Percentiles rank a stretch among this genome's conserved stretches.
phyloP scores from a whole-genome alignment of 2,797 vertebrate species.

The Mormyrus proboscirostris region DNA sequence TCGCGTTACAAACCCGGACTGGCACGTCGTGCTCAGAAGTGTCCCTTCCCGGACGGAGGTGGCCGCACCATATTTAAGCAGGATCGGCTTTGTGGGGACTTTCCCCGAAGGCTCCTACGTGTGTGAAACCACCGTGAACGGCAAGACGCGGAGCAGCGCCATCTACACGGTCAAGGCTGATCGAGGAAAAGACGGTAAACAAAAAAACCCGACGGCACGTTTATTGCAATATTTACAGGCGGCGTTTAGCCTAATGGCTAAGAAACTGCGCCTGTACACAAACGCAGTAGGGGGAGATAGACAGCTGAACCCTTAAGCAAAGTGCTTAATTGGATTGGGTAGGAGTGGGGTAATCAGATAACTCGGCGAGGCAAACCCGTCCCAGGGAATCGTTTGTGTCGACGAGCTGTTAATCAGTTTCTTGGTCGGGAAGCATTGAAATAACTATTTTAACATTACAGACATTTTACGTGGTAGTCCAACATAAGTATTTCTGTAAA shows the following conservation, averaged over 20 bases:
- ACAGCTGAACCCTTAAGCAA: neutral
- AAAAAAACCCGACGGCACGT: neutral
- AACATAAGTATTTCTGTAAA: neutral
- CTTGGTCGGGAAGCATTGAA: neutral
- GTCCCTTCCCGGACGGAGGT: slow-evolving; percentile 53
- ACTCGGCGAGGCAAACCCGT: neutral
- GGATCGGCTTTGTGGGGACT: slow-evolving; percentile 70
- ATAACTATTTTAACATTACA: neutral
- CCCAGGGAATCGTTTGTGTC: neutral
- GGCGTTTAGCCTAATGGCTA: neutral
- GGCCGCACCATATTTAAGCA: slow-evolving; percentile 64
- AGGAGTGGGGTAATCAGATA: neutral
- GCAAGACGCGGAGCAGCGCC: slow-evolving; percentile 53
- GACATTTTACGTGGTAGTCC: neutral
- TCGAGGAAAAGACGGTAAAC: slow-evolving; percentile 55
- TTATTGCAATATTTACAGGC: neutral
- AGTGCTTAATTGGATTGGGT: neutral
- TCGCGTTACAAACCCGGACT: slow-evolving; percentile 69
- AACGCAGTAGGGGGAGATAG: neutral
- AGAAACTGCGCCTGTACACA: neutral
- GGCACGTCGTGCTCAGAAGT: slow-evolving; percentile 65
- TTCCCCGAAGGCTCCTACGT: slow-evolving; percentile 68
- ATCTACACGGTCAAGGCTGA: slow-evolving; percentile 68
- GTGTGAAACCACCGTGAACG: slow-evolving; percentile 70
- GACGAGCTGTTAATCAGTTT: neutral